Conservation (phyloP, 2,113 vertebrate species). For the Hypocryptadius cinnamomeus region DNA sequence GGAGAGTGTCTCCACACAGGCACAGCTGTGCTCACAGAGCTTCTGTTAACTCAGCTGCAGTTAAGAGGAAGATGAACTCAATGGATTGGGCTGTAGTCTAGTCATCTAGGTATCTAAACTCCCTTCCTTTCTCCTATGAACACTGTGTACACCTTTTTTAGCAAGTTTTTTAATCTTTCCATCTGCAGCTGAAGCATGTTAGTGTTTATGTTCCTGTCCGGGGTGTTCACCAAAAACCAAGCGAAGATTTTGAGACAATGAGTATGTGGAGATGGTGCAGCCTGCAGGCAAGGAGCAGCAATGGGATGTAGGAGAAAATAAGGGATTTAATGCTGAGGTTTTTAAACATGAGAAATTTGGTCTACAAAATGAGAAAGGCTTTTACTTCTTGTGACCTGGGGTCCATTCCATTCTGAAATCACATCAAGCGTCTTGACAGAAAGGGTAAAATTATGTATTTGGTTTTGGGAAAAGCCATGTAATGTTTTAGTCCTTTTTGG, state of each 20-base stretch:
- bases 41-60: not conserved
- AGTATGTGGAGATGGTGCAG: not conserved
- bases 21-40: not conserved
- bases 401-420: not conserved
- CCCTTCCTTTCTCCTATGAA: not conserved
- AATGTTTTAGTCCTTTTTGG: not conserved
- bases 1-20: not conserved
- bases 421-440: not conserved
- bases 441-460: not conserved
- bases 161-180: not conserved
- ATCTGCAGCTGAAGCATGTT: not conserved
- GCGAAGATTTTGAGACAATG: accelerated
- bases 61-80: not conserved
- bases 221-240: not conserved
- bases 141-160: not conserved
- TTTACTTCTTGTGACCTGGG: not conserved
- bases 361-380: not conserved
- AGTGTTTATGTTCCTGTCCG: not conserved
- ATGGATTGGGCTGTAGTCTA: not conserved
- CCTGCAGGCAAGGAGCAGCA: not conserved
- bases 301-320: not conserved
- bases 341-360: not conserved
- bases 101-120: not conserved
- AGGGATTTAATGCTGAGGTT: not conserved
- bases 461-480: not conserved